Conservation (phyloP, 2,888 invertebrate species). For the Drosophila incognita region DNA sequence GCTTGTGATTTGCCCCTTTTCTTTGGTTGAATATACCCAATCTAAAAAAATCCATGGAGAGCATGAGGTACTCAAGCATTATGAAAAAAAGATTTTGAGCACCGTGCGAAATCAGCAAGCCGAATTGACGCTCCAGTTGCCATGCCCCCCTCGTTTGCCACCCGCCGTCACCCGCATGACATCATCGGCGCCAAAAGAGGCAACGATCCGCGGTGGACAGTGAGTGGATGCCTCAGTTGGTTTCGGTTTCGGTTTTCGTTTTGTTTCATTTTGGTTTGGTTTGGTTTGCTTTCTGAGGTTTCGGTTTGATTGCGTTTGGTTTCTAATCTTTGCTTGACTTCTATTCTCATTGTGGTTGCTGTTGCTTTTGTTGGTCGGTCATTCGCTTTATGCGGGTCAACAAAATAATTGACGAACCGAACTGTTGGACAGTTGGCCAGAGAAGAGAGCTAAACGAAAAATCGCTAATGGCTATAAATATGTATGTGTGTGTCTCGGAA, state of each 20-base stretch:
- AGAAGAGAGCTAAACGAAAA: constrained; percentile 16
- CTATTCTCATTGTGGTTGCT: constrained; percentile 6
- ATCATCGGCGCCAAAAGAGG: constrained; percentile 63
- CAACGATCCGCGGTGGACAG: constrained; percentile 59
- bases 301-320: constrained; percentile 49
- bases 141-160: background rate
- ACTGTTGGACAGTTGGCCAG: background rate
- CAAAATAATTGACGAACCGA: constrained; percentile 4
- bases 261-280: background rate
- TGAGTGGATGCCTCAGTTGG: constrained; percentile 51
- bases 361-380: constrained; percentile 37
- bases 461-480: constrained; percentile 40
- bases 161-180: constrained; percentile 51
- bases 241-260: constrained; percentile 32
- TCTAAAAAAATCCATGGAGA: background rate
- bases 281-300: constrained; percentile 53
- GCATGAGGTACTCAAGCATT: constrained; percentile 25
- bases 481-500: constrained; percentile 38
- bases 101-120: constrained; percentile 67
- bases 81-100: constrained; percentile 54
- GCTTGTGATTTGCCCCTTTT: background rate
- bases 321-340: constrained; percentile 39
- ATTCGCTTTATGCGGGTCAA: constrained; percentile 60
- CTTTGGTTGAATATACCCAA: constrained; percentile 5
- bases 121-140: constrained; percentile 52